phyloP scores from a whole-genome alignment of 2,113 vertebrate species.

The crab-eating macaque (Macaca fascicularis) region DNA sequence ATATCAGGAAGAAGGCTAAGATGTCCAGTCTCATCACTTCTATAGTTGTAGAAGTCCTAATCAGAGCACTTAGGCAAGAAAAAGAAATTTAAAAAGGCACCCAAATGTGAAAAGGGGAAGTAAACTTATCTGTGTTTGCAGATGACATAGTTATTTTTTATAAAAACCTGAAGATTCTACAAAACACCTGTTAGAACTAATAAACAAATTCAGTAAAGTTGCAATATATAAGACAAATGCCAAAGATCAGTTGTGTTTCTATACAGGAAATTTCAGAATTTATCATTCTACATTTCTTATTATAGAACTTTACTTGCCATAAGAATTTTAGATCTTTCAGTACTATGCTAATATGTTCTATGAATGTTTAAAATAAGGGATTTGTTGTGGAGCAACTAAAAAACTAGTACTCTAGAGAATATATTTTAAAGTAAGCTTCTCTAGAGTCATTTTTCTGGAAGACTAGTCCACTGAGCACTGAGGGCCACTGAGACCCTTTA shows the following conservation, averaged over 20 bases:
- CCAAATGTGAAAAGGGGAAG: not conserved
- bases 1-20: not conserved
- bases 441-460: not conserved
- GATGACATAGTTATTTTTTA: not conserved
- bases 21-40: not conserved
- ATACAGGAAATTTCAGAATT: not conserved
- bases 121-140: not conserved
- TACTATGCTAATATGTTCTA: not conserved
- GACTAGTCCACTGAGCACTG: not conserved
- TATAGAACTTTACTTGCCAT: not conserved
- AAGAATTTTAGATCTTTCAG: not conserved
- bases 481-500: not conserved
- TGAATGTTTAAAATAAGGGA: not conserved
- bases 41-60: not conserved
- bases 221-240: not conserved
- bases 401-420: not conserved
- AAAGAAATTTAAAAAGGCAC: not conserved
- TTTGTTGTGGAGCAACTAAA: not conserved
- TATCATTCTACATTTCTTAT: not conserved
- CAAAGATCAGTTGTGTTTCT: not conserved
- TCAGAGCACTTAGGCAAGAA: not conserved
- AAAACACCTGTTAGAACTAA: not conserved
- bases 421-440: not conserved
- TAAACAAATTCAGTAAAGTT: not conserved
- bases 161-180: not conserved